Evolutionary conservation across 2,113 vertebrate genomes (phyloP), one percentile per base, ranked within the genome.

Genomic region (Podarcis cretensis): DNA sequence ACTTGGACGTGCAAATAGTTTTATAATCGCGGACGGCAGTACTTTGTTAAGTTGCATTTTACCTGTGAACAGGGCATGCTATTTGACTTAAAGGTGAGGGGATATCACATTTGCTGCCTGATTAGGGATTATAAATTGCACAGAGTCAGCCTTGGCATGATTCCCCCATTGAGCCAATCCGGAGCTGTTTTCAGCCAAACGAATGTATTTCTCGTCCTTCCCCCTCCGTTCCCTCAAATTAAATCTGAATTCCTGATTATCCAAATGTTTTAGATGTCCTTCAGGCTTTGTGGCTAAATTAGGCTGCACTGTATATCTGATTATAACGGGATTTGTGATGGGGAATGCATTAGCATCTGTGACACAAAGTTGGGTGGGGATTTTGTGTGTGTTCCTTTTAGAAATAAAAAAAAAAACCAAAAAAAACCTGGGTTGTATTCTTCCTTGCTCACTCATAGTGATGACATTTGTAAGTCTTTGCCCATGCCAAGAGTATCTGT

Each of bases 381-480:
- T 13, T 65, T 32, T 1, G 9, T 59, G 3, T 21, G 48, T 14
- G 14, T 25, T 27, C 21, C 14, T 71, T 43, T 43, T 43, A 43
- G 43, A 43, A 43, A 43, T 43, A 37, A 37, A 37, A 43, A 43
- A 6, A 37, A 37, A 8, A 43, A 6, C 43, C 43, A 5, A 40
- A 43, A 43, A 48, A 48, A 48, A 48, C 68, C 20, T 66, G 80
- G 89, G 85, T 30, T 73, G 48, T 43, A 89, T 81, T 90, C 86
- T 90, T 93, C 81, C 30, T 87, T 37, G 30, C 54, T 66, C 30
- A 2, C 57, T 91, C 89, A 85, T 48, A 23, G 20, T 86, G 89
- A 85, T 93, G 90, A 91, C 48, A 76, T 86, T 94, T 92, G 23
- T 77, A 90, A 89, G 93, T 87, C 90, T 92, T 40, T 86, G 66